phyloP scores from a whole-genome alignment of 2,113 vertebrate species.

The Sinocyclocheilus grahami region DNA sequence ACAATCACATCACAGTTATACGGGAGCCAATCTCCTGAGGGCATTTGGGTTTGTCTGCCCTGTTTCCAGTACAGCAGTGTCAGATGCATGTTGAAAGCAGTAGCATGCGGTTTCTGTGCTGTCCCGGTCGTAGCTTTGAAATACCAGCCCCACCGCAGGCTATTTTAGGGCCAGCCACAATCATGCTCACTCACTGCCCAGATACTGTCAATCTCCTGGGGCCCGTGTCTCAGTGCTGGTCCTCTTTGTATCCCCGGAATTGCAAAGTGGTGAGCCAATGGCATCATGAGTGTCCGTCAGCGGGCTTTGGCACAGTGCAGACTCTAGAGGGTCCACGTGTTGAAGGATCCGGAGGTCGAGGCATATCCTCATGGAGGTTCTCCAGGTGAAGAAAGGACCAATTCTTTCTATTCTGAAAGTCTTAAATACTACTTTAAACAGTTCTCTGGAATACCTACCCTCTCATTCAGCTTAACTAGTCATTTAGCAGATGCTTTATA shows the following conservation, averaged over 20 bases:
- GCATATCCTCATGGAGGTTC: background rate
- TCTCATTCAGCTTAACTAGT: background rate
- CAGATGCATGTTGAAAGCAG: constrained; percentile 55
- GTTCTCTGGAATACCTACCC: background rate
- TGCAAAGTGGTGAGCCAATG: constrained; percentile 49
- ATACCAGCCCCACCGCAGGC: constrained; percentile 62
- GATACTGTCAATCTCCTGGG: constrained; percentile 46
- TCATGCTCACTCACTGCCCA: constrained; percentile 47
- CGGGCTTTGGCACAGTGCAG: constrained; percentile 6
- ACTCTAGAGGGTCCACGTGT: constrained; percentile 2
- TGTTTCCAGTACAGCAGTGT: constrained; percentile 52
- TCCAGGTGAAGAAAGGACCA: background rate
- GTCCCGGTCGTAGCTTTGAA: constrained; percentile 68
- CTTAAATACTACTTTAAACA: background rate
- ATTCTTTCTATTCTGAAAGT: background rate
- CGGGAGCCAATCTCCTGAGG: constrained; percentile 41
- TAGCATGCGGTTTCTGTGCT: constrained; percentile 53
- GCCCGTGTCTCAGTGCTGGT: constrained; percentile 29
- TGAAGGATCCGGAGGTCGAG: background rate
- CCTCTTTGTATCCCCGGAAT: constrained; percentile 44
- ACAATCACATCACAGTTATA: constrained; percentile 6
- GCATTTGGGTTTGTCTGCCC: constrained; percentile 42
- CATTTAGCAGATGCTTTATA: background rate
- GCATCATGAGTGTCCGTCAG: constrained; percentile 31
- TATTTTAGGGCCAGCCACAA: constrained; percentile 69